These are phyloP conservation scores for Parasteatoda lunata DNA, from an alignment of 2,888 invertebrate species.

Conservation along the genomic window DNA sequence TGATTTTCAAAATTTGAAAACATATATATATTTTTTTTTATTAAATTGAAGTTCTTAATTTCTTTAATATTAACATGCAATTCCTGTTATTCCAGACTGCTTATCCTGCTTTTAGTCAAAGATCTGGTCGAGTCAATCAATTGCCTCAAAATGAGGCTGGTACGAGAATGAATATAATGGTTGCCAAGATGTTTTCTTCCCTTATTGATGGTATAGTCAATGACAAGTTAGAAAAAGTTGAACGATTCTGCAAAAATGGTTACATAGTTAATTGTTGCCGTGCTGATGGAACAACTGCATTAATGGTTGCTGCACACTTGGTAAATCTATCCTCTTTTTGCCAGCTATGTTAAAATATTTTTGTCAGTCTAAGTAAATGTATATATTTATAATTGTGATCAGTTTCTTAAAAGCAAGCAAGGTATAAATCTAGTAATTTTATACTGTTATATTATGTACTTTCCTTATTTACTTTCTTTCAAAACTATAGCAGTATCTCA, in stretches of 20 bases:
- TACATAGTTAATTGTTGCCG: conserved; percentile 72
- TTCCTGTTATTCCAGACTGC: neutral
- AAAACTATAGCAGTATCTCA: too few species aligned
- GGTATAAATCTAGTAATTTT: too few species aligned
- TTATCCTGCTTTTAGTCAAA: conserved; percentile 23
- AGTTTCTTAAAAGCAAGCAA: too few species aligned
- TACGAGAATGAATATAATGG: conserved; percentile 70
- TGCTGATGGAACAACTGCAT: conserved; percentile 73
- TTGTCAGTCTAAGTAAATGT: too few species aligned
- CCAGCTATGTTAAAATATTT: too few species aligned
- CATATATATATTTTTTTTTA: too few species aligned
- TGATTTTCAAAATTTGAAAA: too few species aligned
- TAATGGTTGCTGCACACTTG: conserved; percentile 73
- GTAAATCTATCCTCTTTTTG: conserved; percentile 60
- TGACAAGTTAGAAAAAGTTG: conserved; percentile 73
- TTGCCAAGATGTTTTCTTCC: conserved; percentile 64
- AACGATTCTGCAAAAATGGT: conserved; percentile 72
- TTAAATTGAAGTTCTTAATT: neutral
- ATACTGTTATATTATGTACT: too few species aligned
- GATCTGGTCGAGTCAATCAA: conserved; percentile 9
- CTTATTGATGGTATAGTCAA: conserved; percentile 72
- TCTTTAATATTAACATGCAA: neutral
- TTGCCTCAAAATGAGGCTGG: neutral
- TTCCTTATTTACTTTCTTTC: too few species aligned
- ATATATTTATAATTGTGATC: too few species aligned